Percentiles rank a stretch among this genome's conserved stretches.
These are phyloP conservation scores for Pteria penguin DNA, from an alignment of 2,888 invertebrate species.

Conservation along the genomic window DNA sequence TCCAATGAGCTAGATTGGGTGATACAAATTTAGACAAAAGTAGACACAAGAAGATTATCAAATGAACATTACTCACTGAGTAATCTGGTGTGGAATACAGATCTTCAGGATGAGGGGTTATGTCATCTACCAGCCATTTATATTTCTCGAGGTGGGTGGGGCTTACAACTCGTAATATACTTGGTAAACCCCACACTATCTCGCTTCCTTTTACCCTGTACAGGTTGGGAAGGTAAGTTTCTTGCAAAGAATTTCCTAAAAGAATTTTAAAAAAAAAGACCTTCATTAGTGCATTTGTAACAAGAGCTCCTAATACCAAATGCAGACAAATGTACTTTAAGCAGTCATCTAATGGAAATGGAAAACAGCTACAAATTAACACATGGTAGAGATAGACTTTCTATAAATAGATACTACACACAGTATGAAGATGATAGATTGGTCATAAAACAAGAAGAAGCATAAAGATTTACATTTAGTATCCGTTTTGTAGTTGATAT, in stretches of 20 bases:
- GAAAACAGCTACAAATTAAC: no score
- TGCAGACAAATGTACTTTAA: no score
- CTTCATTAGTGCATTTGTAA: neutral
- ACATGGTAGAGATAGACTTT: no score
- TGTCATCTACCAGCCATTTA: conserved; percentile 68
- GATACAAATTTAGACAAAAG: no score
- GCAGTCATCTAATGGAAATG: no score
- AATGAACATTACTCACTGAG: conserved; percentile 68
- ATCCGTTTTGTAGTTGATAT: no score
- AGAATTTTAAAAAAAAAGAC: neutral
- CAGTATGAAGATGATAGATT: no score
- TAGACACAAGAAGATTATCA: neutral
- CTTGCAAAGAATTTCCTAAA: conserved; percentile 61
- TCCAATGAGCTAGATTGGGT: no score
- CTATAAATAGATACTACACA: no score
- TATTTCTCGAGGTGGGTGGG: conserved; percentile 61
- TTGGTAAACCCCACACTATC: conserved; percentile 69
- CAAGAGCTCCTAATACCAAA: no score
- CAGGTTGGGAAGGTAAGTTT: conserved; percentile 63
- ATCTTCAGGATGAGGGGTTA: conserved; percentile 65
- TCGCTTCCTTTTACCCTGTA: conserved; percentile 57
- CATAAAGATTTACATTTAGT: no score
- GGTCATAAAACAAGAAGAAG: no score
- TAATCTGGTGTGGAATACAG: conserved; percentile 63
- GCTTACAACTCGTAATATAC: conserved; percentile 63